A percentile compares a stretch with the other conserved stretches of the same genome.
These are phyloP conservation scores for Herpetotheres cachinnans DNA, from an alignment of 2,113 vertebrate genomes.

Conservation along the genomic window DNA sequence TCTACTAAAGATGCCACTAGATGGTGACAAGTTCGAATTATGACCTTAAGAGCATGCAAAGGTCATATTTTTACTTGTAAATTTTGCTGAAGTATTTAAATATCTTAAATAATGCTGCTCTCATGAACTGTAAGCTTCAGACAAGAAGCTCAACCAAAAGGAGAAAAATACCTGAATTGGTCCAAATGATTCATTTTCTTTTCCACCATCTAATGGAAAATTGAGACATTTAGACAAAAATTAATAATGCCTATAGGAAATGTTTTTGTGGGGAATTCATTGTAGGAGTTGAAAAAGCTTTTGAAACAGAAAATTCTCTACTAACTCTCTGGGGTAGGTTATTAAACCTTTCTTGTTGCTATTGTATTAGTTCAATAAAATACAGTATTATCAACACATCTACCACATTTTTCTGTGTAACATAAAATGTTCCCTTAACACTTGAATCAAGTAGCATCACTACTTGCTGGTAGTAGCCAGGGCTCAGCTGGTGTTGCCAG, in stretches of 20 bases:
- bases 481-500: background rate
- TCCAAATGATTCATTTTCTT: background rate
- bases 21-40: background rate
- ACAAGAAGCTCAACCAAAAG: background rate
- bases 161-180: background rate
- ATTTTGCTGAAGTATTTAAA: background rate
- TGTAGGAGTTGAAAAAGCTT: background rate
- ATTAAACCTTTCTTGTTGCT: background rate
- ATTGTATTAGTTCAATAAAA: constrained; percentile 10
- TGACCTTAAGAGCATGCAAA: background rate
- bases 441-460: background rate
- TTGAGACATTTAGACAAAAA: background rate
- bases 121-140: background rate
- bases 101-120: background rate
- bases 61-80: background rate
- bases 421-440: background rate
- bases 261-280: background rate
- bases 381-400: background rate
- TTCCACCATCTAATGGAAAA: background rate
- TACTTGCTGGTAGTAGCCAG: background rate
- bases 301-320: background rate
- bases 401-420: background rate
- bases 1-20: background rate
- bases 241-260: background rate
- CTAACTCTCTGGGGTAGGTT: background rate